Evolutionary conservation across 1,140 invertebrate species (phyloP), one percentile per base, ranked within the genome.

Genomic region (Drosophila littoralis): DNA sequence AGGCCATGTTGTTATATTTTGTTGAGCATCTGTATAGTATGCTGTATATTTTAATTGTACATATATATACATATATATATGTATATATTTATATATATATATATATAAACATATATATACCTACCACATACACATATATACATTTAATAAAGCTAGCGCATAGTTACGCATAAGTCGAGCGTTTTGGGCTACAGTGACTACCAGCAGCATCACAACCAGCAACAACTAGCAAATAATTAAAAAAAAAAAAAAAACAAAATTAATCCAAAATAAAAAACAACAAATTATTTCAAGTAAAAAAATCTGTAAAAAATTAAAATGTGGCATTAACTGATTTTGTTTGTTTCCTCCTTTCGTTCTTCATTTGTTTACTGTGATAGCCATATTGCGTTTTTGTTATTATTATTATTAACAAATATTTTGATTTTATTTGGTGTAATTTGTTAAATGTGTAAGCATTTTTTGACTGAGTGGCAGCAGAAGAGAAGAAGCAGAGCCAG

Each of bases 361-460:
- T 48, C 22, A 48, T 43, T 75, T 60, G 76, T 85, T 85, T 90
- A 91, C 90, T 91, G 90, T 91, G 90, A 91, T 91, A 91, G 79
- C 85, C 85, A 82, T 84, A 81, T 78, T 79, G 73, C 68, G 82
- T 88, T 90, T 86, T 52, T 46, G 33, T 60, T 51, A 33, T 58
- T 50, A 42, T 59, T 59, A 65, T 36, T 28, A 43, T 58, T 67
- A 58, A 59, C 40, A 17, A 58, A 71, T 54, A 54, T 36, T 66
- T 72, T 54, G 42, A 61, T 50, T 58, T 71, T 75, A 72, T 69
- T 51, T 17, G n/a, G 22, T 28, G 17, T 33, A 78, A 81, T 77
- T 88, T 84, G 77, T 83, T 88, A 89, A 75, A 88, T 88, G 84
- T 88, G 63, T 84, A 88, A 89, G 80, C 80, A 63, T 70, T 78